Evolutionary conservation across 1,140 invertebrate species (phyloP).

Genomic region (Trissolcus basalis): DNA sequence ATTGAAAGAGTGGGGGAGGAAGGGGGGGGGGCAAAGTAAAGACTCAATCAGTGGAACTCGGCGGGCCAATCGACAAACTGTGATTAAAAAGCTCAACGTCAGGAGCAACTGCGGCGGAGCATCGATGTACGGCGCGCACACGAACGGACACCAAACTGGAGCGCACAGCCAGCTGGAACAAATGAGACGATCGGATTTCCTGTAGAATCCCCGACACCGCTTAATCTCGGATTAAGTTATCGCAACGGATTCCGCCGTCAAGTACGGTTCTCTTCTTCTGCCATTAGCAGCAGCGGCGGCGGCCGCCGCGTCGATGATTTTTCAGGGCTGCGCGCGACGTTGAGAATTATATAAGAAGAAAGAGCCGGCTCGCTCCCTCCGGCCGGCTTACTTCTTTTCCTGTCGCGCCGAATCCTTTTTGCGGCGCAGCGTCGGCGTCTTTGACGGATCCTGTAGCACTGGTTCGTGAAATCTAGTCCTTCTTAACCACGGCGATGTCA

Average conservation of each 20-base stretch:
- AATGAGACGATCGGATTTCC: conserved; percentile 64
- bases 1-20: too few relatives aligned
- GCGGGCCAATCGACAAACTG: too few relatives aligned
- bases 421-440: conserved; percentile 70
- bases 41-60: too few relatives aligned
- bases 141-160: neutral
- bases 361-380: conserved; percentile 43
- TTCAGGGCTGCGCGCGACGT: conserved; percentile 10
- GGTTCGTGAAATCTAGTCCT: conserved; percentile 77
- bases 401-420: conserved; percentile 71
- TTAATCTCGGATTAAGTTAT: conserved; percentile 73
- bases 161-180: conserved; percentile 53
- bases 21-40: too few relatives aligned
- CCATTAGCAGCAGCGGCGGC: conserved; percentile 63
- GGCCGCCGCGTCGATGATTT: conserved; percentile 17
- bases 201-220: conserved; percentile 52
- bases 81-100: conserved; percentile 12
- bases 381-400: conserved; percentile 50
- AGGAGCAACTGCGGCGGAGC: conserved; percentile 15
- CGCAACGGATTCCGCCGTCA: conserved; percentile 71
- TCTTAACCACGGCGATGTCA: conserved; percentile 71
- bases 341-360: conserved; percentile 56
- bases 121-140: conserved; percentile 2
- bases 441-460: conserved; percentile 74
- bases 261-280: conserved; percentile 62